Evolutionary conservation across 1,140 invertebrate species (phyloP).

Genomic region (Lamellibrachia luymesi): DNA sequence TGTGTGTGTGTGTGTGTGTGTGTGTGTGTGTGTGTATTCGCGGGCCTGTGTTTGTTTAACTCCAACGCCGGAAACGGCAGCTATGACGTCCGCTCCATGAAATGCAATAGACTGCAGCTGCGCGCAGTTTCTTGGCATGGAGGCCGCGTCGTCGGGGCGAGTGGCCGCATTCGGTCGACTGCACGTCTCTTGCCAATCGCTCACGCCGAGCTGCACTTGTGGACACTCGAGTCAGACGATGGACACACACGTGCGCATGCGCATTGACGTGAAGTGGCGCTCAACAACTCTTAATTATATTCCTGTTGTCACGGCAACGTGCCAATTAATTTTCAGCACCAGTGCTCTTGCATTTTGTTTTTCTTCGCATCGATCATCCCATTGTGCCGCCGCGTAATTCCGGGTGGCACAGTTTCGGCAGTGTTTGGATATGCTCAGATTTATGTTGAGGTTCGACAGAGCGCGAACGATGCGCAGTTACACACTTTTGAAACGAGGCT

Average conservation of each 20-base stretch:
- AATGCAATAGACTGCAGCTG: neutral
- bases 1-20: too few relatives aligned
- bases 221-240: neutral
- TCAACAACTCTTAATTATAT: neutral
- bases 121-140: neutral
- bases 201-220: neutral
- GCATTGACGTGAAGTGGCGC: neutral
- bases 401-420: neutral
- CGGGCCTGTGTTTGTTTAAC: neutral
- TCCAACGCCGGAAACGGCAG: neutral
- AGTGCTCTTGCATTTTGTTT: neutral
- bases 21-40: neutral
- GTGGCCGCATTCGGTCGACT: neutral
- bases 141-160: neutral
- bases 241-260: neutral
- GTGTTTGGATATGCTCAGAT: neutral
- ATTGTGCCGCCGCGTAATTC: neutral
- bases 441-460: neutral
- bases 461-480: neutral
- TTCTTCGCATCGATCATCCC: neutral
- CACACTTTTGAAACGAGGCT: neutral
- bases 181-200: neutral
- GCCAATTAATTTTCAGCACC: slow-evolving; percentile 4
- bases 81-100: neutral
- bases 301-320: neutral